Base-by-base conservation (phyloP, 2,888 invertebrate genomes). In the Nebria brevicollis region DNA sequence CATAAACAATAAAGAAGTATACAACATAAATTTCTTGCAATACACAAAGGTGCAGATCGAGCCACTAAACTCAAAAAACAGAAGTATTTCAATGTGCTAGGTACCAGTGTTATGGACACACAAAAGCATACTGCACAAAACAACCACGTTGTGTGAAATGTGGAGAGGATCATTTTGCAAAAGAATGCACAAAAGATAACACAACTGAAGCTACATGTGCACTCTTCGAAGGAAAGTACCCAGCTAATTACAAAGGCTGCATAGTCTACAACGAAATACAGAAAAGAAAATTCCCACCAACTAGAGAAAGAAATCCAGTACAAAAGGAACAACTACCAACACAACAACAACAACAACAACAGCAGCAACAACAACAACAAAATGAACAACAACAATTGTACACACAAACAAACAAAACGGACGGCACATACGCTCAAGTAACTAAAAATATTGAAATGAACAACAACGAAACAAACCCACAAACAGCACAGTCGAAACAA, bases 51-150 rank as follows among this genome's bases (percentile, higher is more conserved):
- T 73, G 41, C 13, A 13, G 20, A 26, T 79, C 15, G 74, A 79
- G 25, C 75, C 66, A 25, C 79, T 70, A 8, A 75, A 43, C 34
- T 1, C 43, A 70, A 81, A 76, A 65, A 42, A 26, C n/a, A 72
- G 64, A 75, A 72, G 76, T 70, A 42, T 0, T 42, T 11, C 81
- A 76, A 68, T 84, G 84, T 68, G 82, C 25, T 10, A 72, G 83
- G 10, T 85, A 85, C 72, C 85, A 85, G 77, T n/a, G 72, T 54
- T 85, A 84, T 41, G 84, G 85, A 0, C 85, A 86, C 75, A 84
- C 85, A 0, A 84, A 83, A 77, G 80, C 78, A 13, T 85, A 84
- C 77, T 84, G 84, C 72, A 82, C 68, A 20, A 43, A 81, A 75
- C 75, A 79, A 10, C 83, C 70, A 20, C 72, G 70, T 10, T 84